A percentile compares a stretch with the other conserved stretches of the same genome.
Conservation (phyloP, 2,113 vertebrate species). For the Sinocyclocheilus rhinocerous region DNA sequence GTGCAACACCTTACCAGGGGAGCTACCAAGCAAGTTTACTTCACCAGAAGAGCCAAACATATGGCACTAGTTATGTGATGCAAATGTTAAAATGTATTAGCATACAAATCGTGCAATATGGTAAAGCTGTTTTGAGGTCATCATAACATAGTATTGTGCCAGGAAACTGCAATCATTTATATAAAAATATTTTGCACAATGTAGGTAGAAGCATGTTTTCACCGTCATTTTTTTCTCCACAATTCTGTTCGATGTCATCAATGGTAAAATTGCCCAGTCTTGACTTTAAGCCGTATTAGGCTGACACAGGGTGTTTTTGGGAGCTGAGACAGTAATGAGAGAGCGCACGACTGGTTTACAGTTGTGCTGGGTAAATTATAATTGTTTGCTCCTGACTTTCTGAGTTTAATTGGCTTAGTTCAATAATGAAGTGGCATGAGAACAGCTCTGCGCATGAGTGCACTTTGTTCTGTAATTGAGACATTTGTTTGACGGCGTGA, state of each 20-base stretch:
- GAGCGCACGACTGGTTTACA: slow-evolving; percentile 3
- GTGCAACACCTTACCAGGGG: too few species aligned
- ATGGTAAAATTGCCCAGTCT: background rate
- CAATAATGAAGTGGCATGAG: slow-evolving; percentile 49
- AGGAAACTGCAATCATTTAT: too few species aligned
- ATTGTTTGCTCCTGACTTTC: slow-evolving; percentile 33
- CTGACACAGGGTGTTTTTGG: background rate
- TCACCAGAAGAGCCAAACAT: too few species aligned
- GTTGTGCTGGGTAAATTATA: slow-evolving; percentile 36
- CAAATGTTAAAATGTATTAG: too few species aligned
- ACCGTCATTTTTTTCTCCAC: background rate
- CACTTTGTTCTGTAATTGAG: slow-evolving; percentile 48
- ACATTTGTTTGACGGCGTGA: slow-evolving; percentile 23
- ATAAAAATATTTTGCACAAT: background rate
- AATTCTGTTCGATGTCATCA: background rate
- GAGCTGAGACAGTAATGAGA: slow-evolving; percentile 10
- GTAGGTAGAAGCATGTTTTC: background rate
- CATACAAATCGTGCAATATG: too few species aligned
- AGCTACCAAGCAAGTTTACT: too few species aligned
- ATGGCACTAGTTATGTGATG: too few species aligned
- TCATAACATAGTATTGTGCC: too few species aligned
- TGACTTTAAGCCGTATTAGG: background rate
- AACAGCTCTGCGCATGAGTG: slow-evolving; percentile 26
- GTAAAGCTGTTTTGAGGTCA: too few species aligned
- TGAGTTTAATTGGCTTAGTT: slow-evolving; percentile 48